Conservation (phyloP, 2,888 invertebrate species). For the Hirudinaria manillensis region DNA sequence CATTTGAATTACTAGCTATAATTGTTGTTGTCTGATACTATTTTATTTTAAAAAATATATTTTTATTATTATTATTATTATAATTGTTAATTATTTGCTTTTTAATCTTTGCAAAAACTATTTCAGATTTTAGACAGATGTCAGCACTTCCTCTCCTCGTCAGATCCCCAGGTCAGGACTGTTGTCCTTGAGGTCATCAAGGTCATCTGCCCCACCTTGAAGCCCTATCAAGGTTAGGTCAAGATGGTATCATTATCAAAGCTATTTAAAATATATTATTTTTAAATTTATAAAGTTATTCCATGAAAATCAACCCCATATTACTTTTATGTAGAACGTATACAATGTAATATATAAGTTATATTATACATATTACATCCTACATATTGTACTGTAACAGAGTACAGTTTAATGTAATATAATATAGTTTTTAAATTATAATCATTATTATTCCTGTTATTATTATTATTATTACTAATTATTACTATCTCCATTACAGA, state of each 20-base stretch:
- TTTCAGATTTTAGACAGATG: slow-evolving; percentile 45
- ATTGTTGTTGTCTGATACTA: background rate
- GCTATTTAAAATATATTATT: too few species aligned
- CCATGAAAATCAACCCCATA: too few species aligned
- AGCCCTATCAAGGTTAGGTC: slow-evolving; percentile 39
- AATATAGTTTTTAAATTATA: background rate
- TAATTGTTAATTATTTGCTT: too few species aligned
- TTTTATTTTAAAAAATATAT: background rate
- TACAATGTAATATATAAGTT: too few species aligned
- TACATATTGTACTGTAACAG: background rate
- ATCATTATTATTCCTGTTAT: background rate
- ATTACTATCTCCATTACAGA: slow-evolving; percentile 42
- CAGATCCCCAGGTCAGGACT: slow-evolving; percentile 43
- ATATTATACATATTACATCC: background rate
- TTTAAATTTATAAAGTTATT: background rate
- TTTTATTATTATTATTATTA: too few species aligned
- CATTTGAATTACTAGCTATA: background rate
- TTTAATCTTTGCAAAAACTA: background rate
- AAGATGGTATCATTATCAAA: background rate
- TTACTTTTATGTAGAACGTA: too few species aligned
- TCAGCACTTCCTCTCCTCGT: slow-evolving; percentile 46
- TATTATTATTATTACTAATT: background rate
- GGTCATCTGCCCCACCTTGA: slow-evolving; percentile 42
- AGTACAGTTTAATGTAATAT: too few species aligned
- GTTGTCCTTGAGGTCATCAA: slow-evolving; percentile 45